Percentiles rank a stretch among this genome's conserved stretches.
phyloP scores from a whole-genome alignment of 2,113 vertebrate species.

The Aphyosemion australe region DNA sequence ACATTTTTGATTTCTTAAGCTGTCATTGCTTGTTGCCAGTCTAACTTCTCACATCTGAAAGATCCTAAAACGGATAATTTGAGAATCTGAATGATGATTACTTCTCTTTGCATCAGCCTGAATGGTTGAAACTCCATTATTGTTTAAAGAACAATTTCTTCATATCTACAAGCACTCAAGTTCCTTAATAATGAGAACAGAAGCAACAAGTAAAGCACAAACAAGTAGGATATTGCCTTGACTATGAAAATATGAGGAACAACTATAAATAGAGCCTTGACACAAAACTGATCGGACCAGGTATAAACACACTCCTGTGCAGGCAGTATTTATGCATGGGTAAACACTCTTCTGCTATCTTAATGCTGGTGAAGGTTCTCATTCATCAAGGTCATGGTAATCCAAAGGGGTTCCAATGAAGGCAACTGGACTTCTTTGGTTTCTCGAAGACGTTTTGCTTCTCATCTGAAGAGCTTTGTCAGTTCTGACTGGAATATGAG shows the following conservation, averaged over 20 bases:
- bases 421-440: too few relatives aligned
- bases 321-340: too few relatives aligned
- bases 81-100: conserved; percentile 21
- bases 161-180: conserved; percentile 14
- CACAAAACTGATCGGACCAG: too few relatives aligned
- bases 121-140: conserved; percentile 30
- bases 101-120: conserved; percentile 13
- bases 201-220: background rate
- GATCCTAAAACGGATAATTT: conserved; percentile 24
- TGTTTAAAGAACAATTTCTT: conserved; percentile 9
- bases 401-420: too few relatives aligned
- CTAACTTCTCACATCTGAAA: conserved; percentile 23
- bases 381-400: too few relatives aligned
- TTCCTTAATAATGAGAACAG: conserved; percentile 3
- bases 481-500: too few relatives aligned
- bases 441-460: too few relatives aligned
- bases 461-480: too few relatives aligned
- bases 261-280: too few relatives aligned
- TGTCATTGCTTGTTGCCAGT: conserved; percentile 18
- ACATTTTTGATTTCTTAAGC: conserved; percentile 32
- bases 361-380: too few relatives aligned
- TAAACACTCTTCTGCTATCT: too few relatives aligned
- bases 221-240: background rate
- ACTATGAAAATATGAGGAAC: background rate
- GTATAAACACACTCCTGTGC: too few relatives aligned